Base-by-base conservation (phyloP, 2,113 vertebrate species). In the Rhinichthys klamathensis region DNA sequence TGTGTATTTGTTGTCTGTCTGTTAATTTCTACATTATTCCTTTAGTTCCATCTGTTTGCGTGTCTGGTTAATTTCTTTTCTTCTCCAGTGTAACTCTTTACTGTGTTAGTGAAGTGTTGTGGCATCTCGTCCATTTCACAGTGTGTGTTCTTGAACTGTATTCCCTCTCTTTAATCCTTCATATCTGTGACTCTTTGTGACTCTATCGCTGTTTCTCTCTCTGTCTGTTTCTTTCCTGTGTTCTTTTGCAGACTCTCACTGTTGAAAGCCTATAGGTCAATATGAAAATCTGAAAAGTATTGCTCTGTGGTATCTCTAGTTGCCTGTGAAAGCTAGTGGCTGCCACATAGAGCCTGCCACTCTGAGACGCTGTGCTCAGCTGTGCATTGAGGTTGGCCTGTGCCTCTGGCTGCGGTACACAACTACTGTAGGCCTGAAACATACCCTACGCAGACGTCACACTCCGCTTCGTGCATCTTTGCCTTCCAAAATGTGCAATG, bases 191-290 rank as follows among this genome's bases (percentile, higher is more conserved):
- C 78, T 86, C 27, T 81, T 84, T n/a, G 61, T 84, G 84, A 84
- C 11, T 80, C 30, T 79, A 27, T 80, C 80, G 56, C 58, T 87
- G 0, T 87, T 23, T 72, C 70, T 63, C 15, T 69, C n/a, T 83
- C 58, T 80, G 23, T 83, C 15, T 78, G 30, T 84, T 67, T 58
- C 77, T 84, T 51, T 83, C 54, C 79, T 84, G 80, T 87, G 51
- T 85, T 87, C 84, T 89, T 84, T 88, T 88, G 79, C 89, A 89
- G 89, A 89, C 82, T 84, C 88, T 88, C 73, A 88, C 77, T 87
- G 81, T 89, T 81, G 86, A 89, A 87, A 84, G 54, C 78, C 81
- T 89, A 41, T 41, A 78, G 72, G 87, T 78, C 84, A 85, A 79
- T 88, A 79, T 89, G 89, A 88, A 77, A 87, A 82, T 75, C 79